Base-by-base conservation (phyloP, 2,797 vertebrate genomes). In the Enteromius afrohamiltoni region DNA sequence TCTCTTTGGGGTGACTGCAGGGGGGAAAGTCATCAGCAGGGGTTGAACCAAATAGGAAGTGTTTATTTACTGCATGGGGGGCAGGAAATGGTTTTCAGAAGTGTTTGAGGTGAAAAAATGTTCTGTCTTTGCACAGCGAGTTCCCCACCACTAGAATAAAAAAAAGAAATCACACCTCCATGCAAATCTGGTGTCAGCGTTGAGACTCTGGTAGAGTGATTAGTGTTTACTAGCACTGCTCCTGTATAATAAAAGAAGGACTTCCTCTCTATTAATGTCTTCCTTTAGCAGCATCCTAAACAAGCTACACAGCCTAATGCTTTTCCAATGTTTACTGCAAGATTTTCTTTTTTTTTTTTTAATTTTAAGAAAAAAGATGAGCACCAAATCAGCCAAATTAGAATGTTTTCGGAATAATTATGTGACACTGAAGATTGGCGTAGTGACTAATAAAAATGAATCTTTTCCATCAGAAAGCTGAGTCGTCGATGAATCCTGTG, bases 41-140 rank as follows among this genome's bases (percentile, higher is more conserved):
- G 65, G 49, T 51, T 53, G 40, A 49, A 83, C 90, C 89, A 79
- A 91, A 89, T 81, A n/a, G 65, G 84, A 83, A 90, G 85, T 90
- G 83, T 92, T 89, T 90, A 47, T 80, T 88, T 79, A 82, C 75
- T 68, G 42, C 77, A 82, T 74, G 55, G 19, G 49, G 34, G 89
- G 62, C 80, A 62, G 7, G 67, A 84, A 81, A 86, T 82, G 23
- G 65, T 87, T 84, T 19, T 85, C 89, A 77, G 81, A 82, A 81
- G 42, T 80, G 85, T 86, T 91, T 87, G 89, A 89, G 80, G 71
- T 91, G 87, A 93, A 92, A 91, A 88, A 74, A 75, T 75, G 84
- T 74, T 91, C 89, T 92, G 89, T 91, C 53, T 80, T 85, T 85
- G 60, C 85, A 31, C 68, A 16, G 60, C 4, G 4, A 42, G 26